Evolutionary conservation across 2,888 invertebrate species (phyloP), one percentile per base, ranked within the genome.

Genomic region (Drosophila algonquin): DNA sequence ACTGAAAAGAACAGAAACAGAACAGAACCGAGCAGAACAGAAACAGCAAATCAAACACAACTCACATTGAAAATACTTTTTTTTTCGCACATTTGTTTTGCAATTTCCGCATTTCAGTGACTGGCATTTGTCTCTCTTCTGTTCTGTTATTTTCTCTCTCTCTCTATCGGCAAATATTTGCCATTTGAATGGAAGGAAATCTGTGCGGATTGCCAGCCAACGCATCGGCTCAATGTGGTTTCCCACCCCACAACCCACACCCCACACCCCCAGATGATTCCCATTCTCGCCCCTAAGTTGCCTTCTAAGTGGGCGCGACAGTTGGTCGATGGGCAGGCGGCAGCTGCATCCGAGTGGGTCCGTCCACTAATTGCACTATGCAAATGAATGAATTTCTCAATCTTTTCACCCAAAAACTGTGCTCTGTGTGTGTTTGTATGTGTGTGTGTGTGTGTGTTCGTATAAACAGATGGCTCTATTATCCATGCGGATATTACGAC

Each of bases 71-170:
- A 72, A 76, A 65, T 65, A 71, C 21, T 21, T 21, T 21, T 21
- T 56, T 79, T 79, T 81, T 84, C 76, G 87, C 87, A 86, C 89
- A 90, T 90, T 89, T 90, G 90, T 87, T 78, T 87, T 78, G 62
- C 63, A 76, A 82, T 80, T 84, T 80, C 60, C 70, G 60, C 76
- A 74, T 75, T 74, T 69, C 56, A 63, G 50, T 44, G 60, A 45
- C 59, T 70, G 68, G 76, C 87, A 81, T 74, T 83, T 70, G 79
- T 75, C 73, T 79, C 12, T 35, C 30, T 8, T 8, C 30, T 27
- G 6, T 4, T 30, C 30, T 24, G 2, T 24, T 24, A 0, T 5
- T 10, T 14, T 14, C 35, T 14, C 35, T 12, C 35, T 14, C 35
- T 40, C 72, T n/a, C 24, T 24, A 24, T 24, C 24, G 24, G 73